Evolutionary conservation across 1,140 invertebrate species (phyloP).

Genomic region (Ceratosolen fusciceps): DNA sequence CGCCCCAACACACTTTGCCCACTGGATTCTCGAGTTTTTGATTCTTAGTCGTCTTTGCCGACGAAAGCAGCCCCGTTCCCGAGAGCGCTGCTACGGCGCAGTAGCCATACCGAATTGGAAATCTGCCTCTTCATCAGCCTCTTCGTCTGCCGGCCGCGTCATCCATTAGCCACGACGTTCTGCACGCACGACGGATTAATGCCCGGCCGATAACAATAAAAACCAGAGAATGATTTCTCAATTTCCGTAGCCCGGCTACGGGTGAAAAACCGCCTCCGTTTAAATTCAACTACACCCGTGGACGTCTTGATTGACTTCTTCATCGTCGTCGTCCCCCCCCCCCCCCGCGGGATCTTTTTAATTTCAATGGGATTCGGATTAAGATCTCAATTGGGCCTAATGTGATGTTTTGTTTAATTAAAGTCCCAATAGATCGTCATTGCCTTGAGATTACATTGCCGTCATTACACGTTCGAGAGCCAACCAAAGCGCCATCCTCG

Average conservation of each 20-base stretch:
- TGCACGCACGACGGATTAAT: slow-evolving; percentile 30
- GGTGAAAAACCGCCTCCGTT: slow-evolving; percentile 28
- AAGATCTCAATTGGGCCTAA: slow-evolving; percentile 17
- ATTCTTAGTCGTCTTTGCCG: slow-evolving; percentile 24
- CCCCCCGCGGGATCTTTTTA: slow-evolving; percentile 25
- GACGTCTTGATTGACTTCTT: slow-evolving; percentile 47
- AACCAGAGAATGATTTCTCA: slow-evolving; percentile 48
- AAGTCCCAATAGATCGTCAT: slow-evolving; percentile 45
- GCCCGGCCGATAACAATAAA: slow-evolving; percentile 21
- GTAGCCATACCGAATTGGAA: slow-evolving; percentile 42
- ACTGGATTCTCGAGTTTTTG: slow-evolving; percentile 4
- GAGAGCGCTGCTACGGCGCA: slow-evolving; percentile 24
- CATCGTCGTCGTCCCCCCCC: too few relatives aligned
- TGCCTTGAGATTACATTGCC: too few relatives aligned
- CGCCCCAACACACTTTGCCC: too few relatives aligned
- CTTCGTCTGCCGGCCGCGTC: too few relatives aligned
- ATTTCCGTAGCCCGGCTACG: slow-evolving; percentile 25
- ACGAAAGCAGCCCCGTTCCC: too few relatives aligned
- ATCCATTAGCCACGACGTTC: background rate
- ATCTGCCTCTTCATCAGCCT: slow-evolving; percentile 49
- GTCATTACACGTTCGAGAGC: too few relatives aligned
- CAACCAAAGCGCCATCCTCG: too few relatives aligned
- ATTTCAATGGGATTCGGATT: slow-evolving; percentile 33
- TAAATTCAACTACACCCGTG: slow-evolving; percentile 39
- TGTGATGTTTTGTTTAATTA: slow-evolving; percentile 48